A percentile compares a stretch with the other conserved stretches of the same genome.
These are phyloP conservation scores for Melanostoma scalare DNA, from an alignment of 2,888 invertebrate genomes.

Conservation along the genomic window DNA sequence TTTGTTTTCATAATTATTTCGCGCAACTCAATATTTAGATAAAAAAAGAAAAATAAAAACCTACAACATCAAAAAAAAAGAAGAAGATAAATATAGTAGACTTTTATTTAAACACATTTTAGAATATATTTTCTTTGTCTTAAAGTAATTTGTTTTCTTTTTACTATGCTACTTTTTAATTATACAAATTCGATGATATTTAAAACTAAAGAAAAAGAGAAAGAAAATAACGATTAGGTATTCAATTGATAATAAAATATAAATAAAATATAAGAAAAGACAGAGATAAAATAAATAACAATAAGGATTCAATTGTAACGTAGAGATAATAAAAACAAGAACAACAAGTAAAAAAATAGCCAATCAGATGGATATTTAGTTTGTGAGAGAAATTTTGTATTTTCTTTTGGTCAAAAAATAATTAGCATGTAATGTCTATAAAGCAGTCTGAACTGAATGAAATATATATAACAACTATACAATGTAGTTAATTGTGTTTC, in stretches of 20 bases:
- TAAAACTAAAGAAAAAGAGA: constrained; percentile 37
- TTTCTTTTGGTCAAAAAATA: constrained; percentile 51
- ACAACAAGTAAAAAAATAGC: constrained; percentile 41
- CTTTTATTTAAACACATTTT: constrained; percentile 57
- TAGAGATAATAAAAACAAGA: constrained; percentile 30
- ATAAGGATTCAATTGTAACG: constrained; percentile 12
- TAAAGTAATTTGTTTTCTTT: constrained; percentile 33
- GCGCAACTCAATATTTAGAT: constrained; percentile 40
- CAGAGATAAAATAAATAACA: constrained; percentile 44
- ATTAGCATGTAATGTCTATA: constrained; percentile 56
- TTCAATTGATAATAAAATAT: constrained; percentile 29
- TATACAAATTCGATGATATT: constrained; percentile 54
- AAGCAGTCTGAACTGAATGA: constrained; percentile 66
- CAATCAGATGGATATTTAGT: constrained; percentile 56
- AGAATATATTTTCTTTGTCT: constrained; percentile 20
- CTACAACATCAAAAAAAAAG: no score
- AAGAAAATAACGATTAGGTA: constrained; percentile 18
- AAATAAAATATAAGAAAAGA: constrained; percentile 33
- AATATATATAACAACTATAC: constrained; percentile 54
- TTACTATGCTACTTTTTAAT: constrained; percentile 50
- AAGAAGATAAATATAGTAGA: constrained; percentile 43
- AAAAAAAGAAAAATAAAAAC: constrained; percentile 16
- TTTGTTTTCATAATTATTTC: constrained; percentile 43
- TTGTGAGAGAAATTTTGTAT: constrained; percentile 46
- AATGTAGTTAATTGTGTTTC: constrained; percentile 14